Base-by-base conservation (phyloP, 2,888 invertebrate species). In the Epirrhoe tristata region DNA sequence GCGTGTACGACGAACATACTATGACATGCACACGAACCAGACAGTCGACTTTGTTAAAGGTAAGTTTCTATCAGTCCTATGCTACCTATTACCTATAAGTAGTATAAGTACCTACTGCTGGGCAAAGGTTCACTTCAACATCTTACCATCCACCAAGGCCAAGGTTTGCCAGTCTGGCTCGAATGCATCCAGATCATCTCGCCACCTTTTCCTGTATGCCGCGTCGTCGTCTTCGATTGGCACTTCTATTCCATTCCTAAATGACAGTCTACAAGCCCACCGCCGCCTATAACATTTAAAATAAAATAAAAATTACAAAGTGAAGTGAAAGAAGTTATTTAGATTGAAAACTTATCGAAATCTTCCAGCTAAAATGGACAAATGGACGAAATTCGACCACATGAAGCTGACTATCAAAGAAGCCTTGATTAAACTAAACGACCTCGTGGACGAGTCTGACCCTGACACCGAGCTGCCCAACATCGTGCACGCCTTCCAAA, bases 401-500 rank as follows among this genome's bases (percentile, higher is more conserved):
- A 96, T 96, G 80, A 95, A 96, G 82, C 94, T 96, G 77, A 96
- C 96, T 0, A 95, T 99, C 52, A 96, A 98, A 86, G 96, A 98
- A 54, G 98, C 98, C 0, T 89, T 99, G 66, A 96, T 97, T 74
- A 96, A 96, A 83, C 91, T 99, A 66, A 98, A 99, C 87, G 96
- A 96, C 73, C 93, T 99, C 70, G 96, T 99, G 24, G 99, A 99
- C 82, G 98, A 99, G 90, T 98, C 98, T 24, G 99, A 99, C 91
- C 99, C 99, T 0, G 99, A 99, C 90, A 96, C 96, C 0, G 96
- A 97, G 78, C 91, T 99, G 75, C 99, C 99, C 0, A 99, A 99
- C 89, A 97, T 98, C 71, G 95, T 98, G 58, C 99, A 99, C 87
- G 99, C 98, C 61, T 98, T 97, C 91, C 99, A 99, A 93, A 99